Evolutionary conservation across 1,140 invertebrate genomes (phyloP), one percentile per base, ranked within the genome.

Genomic region (Drosophila willistoni): DNA sequence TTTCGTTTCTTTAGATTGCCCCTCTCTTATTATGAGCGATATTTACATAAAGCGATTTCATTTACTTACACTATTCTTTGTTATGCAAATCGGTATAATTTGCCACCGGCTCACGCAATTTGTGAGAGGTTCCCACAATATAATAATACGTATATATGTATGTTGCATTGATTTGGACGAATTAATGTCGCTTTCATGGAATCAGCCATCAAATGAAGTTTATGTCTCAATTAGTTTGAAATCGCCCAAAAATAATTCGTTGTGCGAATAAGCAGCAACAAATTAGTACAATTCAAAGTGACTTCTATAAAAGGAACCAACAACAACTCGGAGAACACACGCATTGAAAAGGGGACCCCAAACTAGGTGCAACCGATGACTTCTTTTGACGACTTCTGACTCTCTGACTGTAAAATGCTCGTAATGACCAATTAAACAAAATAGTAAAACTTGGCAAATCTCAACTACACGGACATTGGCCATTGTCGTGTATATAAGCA

Each of bases 371-470:
- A 63, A 44, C 17, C 14, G 14, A 29, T 64, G 62, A 42, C 67
- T 47, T 14, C 44, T 29, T 29, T 29, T 29, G 57, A 59, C 61
- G 42, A 77, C 62, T 67, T 68, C 36, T 59, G 75, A 68, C 68
- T 67, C 67, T 64, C 29, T 68, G 69, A 79, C 68, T 80, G 79
- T 90, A 90, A 90, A 83, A 90, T 36, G 29, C 33, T 72, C 61
- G 71, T 90, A 87, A 90, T 87, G 73, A 78, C 69, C 80, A 90
- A 90, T 90, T 90, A 90, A 90, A 90, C 72, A 83, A 87, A 90
- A 84, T 87, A 78, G 71, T 90, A 77, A 90, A 90, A 77, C 54
- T 56, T 60, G 51, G 79, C 73, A 62, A 47, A 63, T 69, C 67
- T 61, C 61, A 84, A 80, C 55, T 64, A 41, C 36, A 36, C 5